A percentile compares a stretch with the other conserved stretches of the same genome.
Conservation (phyloP, 1,140 invertebrate genomes). For the Ctenoplectra terminalis region DNA sequence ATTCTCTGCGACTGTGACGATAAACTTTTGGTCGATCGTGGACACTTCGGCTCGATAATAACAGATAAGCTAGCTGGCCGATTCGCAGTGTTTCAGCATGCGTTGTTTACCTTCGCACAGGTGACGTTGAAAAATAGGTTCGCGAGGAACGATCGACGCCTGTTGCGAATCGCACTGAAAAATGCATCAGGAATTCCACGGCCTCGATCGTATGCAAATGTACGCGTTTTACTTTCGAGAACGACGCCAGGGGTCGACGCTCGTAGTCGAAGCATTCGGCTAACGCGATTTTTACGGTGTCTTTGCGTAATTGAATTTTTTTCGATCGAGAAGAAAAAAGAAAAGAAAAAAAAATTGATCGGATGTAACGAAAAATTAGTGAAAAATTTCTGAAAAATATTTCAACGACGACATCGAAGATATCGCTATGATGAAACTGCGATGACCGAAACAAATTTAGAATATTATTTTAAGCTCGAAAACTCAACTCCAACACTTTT, state of each 20-base stretch:
- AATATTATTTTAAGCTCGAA: too few species aligned
- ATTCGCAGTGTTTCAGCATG: not conserved
- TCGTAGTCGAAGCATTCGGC: too few species aligned
- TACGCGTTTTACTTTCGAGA: constrained; percentile 21
- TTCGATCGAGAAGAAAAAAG: too few species aligned
- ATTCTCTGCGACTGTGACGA: constrained; percentile 9
- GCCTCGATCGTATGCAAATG: constrained; percentile 55
- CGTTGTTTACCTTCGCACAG: constrained; percentile 23
- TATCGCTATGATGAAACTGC: too few species aligned
- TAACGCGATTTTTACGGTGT: not conserved
- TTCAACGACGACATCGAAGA: too few species aligned
- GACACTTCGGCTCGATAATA: constrained; percentile 45
- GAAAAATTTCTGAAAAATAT: too few species aligned
- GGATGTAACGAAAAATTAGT: too few species aligned
- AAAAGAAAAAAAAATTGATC: too few species aligned
- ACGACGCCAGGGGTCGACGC: not conserved
- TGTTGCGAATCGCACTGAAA: constrained; percentile 37
- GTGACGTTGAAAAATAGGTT: constrained; percentile 39
- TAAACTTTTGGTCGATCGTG: constrained; percentile 43
- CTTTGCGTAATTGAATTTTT: too few species aligned
- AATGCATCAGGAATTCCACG: constrained; percentile 14
- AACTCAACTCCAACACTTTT: too few species aligned
- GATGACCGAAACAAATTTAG: too few species aligned
- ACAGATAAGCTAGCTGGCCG: constrained; percentile 37
- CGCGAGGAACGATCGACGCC: constrained; percentile 16